Evolutionary conservation across 2,888 invertebrate genomes (phyloP), one percentile per base, ranked within the genome.

Genomic region (Macaria notata): DNA sequence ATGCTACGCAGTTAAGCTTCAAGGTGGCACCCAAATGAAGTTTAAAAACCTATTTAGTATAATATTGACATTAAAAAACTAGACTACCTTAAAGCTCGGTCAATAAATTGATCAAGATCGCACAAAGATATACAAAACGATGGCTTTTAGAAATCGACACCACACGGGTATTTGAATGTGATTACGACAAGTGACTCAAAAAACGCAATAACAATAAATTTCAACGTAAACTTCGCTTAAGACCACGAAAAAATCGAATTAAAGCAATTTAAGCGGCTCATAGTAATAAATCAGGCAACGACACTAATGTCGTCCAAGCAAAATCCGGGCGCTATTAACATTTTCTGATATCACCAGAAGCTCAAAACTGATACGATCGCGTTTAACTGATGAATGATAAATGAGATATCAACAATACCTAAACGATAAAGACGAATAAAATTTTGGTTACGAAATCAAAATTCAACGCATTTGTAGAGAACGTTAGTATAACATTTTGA

Each of bases 321-420:
- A 77, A 85, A 84, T 82, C 80, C 79, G 79, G 79, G 76, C 71
- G 70, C 69, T 65, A 86, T 87, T 87, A 80, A 81, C 85, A 83
- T 86, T 81, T 83, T 78, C 75, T 77, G 79, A 85, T 85, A 85
- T 76, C 76, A 82, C 83, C 86, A 87, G 88, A 85, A 87, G 86
- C 87, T 71, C 74, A 75, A 68, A 81, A 72, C 73, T 74, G 78
- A 83, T 81, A 76, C 75, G 72, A 78, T 77, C 72, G 66, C 70
- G 68, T 73, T 83, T 83, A 84, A 82, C 81, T 83, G 81, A 76
- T 87, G 82, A 86, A 86, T 85, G 83, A 86, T 86, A 75, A 81
- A 87, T 85, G 78, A 85, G 78, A 56, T 54, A 59, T 54, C 43
- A 62, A 49, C 54, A 61, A 59, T 53, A 59, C 59, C 49, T 43